Evolutionary conservation across 2,113 vertebrate species (phyloP), one percentile per base, ranked within the genome.

Genomic region (Sapajus apella): DNA sequence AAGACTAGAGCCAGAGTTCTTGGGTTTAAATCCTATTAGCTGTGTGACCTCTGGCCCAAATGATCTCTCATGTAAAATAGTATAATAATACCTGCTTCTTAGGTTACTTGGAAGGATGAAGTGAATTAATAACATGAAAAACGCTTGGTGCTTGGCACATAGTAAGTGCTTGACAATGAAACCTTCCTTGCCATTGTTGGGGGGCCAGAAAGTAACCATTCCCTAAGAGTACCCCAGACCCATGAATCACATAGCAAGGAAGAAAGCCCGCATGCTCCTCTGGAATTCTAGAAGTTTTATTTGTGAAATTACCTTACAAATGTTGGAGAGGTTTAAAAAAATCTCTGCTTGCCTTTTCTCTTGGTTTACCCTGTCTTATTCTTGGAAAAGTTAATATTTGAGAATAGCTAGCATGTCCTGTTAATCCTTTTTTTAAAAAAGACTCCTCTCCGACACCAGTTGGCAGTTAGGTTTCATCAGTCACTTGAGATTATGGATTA

Each of bases 401-500:
- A 95, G 61, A 79, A 81, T 9, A 93, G 50, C 50, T 80, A 55
- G 47, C 86, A 91, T 89, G 52, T 17, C 17, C 88, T 94, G 85
- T 92, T 97, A 94, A 92, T 95, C 90, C 64, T 87, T 93, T 27
- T 21, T 47, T 77, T 5, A 9, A 87, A 90, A 79, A 70, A 23
- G 23, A 27, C 14, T 56, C 73, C 10, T 0, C 20, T 68, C 35
- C 0, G 32, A 75, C 12, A 86, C 81, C 82, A 86, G n/a, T 88
- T 84, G 81, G 85, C 88, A 86, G 87, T 80, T 79, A 80, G 70
- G 92, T 92, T 85, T 94, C 91, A 96, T 96, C 95, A 50, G 95
- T 96, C 95, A 94, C 56, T 96, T 0, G 35, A 97, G 96, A 93
- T 92, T 77, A 90, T 97, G 91, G 94, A 97, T 97, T 96, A 94